Percentiles rank a stretch among this genome's conserved stretches.
Evolutionary conservation across 2,113 vertebrate species (phyloP).

Genomic region (Panthera leo): DNA sequence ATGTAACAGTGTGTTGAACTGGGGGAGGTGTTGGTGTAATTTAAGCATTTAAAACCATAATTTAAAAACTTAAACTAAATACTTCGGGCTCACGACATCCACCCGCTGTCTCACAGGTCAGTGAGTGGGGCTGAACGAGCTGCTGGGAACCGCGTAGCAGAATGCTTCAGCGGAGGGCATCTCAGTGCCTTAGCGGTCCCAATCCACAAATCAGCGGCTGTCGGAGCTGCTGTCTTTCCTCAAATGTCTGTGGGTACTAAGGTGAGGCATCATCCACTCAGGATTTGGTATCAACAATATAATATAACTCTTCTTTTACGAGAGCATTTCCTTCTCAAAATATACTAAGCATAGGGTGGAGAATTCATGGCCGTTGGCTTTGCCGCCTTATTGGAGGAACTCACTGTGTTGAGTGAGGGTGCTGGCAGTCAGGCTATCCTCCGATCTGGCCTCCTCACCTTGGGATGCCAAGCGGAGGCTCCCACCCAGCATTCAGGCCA

Average conservation of each 20-base stretch:
- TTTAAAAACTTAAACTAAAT: neutral
- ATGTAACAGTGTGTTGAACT: neutral
- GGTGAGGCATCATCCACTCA: neutral
- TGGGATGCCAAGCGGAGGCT: too few species aligned
- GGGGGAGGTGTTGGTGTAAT: neutral
- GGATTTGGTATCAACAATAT: neutral
- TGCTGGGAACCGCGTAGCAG: accelerated
- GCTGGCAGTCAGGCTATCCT: neutral
- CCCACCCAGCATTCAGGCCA: too few species aligned
- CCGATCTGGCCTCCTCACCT: neutral
- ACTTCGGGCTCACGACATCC: neutral
- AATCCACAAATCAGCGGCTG: neutral
- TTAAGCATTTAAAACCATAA: neutral
- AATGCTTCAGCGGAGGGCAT: accelerated
- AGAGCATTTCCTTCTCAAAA: neutral
- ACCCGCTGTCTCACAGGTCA: neutral
- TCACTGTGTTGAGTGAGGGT: neutral
- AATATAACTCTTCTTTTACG: neutral
- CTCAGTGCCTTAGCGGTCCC: accelerated
- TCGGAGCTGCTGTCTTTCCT: neutral
- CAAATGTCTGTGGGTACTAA: neutral
- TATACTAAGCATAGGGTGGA: accelerated
- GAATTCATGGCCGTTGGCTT: neutral
- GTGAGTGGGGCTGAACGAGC: neutral
- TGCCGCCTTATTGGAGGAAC: accelerated